Conservation (phyloP, 2,888 invertebrate genomes). For the Furcula furcula region DNA sequence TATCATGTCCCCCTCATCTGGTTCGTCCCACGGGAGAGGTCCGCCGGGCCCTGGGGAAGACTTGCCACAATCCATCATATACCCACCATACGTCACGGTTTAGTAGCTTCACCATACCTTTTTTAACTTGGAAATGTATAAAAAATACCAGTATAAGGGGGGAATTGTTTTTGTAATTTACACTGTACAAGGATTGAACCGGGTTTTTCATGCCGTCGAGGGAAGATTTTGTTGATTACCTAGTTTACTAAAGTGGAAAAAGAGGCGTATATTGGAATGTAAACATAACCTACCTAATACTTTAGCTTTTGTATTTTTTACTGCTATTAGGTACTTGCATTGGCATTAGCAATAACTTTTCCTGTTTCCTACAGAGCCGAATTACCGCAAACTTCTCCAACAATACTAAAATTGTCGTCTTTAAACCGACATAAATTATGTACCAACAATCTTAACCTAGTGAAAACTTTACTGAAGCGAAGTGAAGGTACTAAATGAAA, state of each 20-base stretch:
- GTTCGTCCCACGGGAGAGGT: conserved; percentile 12
- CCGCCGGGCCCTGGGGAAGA: too few species aligned
- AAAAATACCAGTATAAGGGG: background rate
- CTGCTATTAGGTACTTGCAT: too few species aligned
- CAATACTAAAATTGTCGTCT: background rate
- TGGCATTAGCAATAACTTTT: too few species aligned
- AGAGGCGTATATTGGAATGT: too few species aligned
- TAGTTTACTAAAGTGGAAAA: too few species aligned
- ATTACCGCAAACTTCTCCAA: too few species aligned
- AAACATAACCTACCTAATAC: too few species aligned
- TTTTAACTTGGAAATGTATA: background rate
- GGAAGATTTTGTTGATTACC: too few species aligned
- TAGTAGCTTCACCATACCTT: conserved; percentile 16
- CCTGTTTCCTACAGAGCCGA: too few species aligned
- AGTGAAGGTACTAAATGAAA: conserved; percentile 13
- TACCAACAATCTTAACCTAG: background rate
- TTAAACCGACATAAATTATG: background rate
- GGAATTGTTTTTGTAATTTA: too few species aligned
- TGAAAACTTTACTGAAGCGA: background rate
- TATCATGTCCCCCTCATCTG: conserved; percentile 20
- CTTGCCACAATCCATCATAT: conserved; percentile 21
- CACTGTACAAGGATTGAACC: background rate
- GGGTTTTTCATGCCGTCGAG: too few species aligned
- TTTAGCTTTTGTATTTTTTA: too few species aligned
- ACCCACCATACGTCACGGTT: conserved; percentile 17